phyloP scores from a whole-genome alignment of 2,888 invertebrate genomes.

The Cacoxenus indagator region DNA sequence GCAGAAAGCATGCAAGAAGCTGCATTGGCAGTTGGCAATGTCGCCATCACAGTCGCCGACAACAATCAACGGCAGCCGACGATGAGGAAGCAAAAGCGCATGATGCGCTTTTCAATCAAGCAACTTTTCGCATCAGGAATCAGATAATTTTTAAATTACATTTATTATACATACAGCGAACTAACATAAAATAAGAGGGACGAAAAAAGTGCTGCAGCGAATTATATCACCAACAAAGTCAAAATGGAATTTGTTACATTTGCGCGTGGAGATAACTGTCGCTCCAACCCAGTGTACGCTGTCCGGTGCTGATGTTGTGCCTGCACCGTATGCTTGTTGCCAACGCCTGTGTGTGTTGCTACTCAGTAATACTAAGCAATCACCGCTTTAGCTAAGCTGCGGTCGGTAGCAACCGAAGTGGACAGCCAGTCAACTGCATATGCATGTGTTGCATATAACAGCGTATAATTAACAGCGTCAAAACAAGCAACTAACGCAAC shows the following conservation, averaged over 20 bases:
- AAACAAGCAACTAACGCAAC: neutral
- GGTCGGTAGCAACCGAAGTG: no score
- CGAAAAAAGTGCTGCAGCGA: neutral
- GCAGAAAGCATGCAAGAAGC: neutral
- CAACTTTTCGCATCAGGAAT: constrained; percentile 14
- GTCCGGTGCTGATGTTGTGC: no score
- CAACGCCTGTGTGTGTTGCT: no score
- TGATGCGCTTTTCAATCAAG: constrained; percentile 25
- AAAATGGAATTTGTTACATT: constrained; percentile 13
- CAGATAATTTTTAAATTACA: constrained; percentile 18
- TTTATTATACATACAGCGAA: constrained; percentile 15
- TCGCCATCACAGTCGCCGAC: neutral
- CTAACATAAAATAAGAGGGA: neutral
- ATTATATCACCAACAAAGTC: no score
- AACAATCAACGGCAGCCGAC: neutral
- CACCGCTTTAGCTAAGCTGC: no score
- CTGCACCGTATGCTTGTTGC: no score
- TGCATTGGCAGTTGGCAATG: neutral
- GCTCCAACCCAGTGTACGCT: no score
- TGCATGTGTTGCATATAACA: constrained; percentile 14
- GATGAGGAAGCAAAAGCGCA: constrained; percentile 15
- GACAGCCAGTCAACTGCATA: constrained; percentile 6
- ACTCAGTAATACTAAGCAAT: no score
- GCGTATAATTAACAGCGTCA: constrained; percentile 6
- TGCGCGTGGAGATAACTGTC: constrained; percentile 4